Evolutionary conservation across 2,113 vertebrate genomes (phyloP).

Genomic region (Australoheros scitulus): DNA sequence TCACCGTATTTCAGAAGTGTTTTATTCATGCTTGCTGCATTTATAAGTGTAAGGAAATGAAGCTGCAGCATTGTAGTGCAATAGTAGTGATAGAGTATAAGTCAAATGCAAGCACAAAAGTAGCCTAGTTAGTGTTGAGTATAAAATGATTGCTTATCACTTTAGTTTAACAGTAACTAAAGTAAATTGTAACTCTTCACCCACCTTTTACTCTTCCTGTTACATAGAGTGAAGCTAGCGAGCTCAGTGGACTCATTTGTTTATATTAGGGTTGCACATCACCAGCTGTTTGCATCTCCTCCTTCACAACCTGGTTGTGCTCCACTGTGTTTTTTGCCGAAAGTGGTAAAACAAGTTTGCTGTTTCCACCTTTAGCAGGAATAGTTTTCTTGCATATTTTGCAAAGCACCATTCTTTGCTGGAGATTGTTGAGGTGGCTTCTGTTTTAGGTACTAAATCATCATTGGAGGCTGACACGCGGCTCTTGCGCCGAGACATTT

Average conservation of each 20-base stretch:
- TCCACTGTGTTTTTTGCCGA: not conserved
- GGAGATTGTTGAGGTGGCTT: no score
- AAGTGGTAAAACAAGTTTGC: not conserved
- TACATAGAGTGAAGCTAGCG: accelerated
- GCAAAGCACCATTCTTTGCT: no score
- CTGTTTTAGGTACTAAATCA: no score
- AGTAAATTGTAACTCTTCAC: no score
- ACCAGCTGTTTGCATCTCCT: not conserved
- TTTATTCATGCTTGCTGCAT: not conserved
- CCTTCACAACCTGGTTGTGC: not conserved
- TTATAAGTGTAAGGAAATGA: not conserved
- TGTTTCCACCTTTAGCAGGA: no score
- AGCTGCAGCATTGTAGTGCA: accelerated
- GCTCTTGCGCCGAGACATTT: no score
- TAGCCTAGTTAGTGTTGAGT: not conserved
- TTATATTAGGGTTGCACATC: accelerated
- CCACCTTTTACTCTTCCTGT: not conserved
- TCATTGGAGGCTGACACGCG: no score
- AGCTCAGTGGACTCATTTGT: not conserved
- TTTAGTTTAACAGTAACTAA: not conserved
- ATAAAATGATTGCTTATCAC: not conserved
- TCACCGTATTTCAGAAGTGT: no score
- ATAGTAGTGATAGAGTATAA: not conserved
- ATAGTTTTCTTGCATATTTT: no score
- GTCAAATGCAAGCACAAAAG: not conserved